Base-by-base conservation (phyloP, 2,888 invertebrate species). In the Ennomos quercinarius region DNA sequence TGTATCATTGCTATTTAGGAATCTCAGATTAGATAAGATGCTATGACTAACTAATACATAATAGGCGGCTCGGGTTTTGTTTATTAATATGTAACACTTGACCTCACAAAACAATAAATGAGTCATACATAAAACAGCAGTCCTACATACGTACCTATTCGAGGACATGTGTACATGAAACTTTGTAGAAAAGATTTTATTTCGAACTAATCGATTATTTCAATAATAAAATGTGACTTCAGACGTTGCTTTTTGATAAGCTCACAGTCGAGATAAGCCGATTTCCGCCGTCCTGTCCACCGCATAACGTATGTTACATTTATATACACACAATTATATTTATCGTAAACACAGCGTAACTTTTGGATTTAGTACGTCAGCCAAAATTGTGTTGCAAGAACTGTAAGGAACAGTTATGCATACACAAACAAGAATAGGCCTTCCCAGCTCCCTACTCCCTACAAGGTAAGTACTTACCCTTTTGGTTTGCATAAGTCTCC, bases 401-500 rank as follows among this genome's bases (percentile, higher is more conserved):
- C 78, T 77, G 72, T 76, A 80, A 77, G 75, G 75, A 87, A 91
- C 89, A 89, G 89, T 90, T 90, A 90, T 77, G 81, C 86, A 85
- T 87, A 85, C 83, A 87, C 86, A 89, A 91, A 91, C 89, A 90
- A 84, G 80, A 82, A 69, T 68, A 74, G 63, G 72, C 74, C 72
- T 76, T 73, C 71, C 68, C 60, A 56, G 71, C 67, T 66, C 27
- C 27, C 63, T 70, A 75, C 17, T 17, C 17, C 17, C 17, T 17
- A 17, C 17, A 17, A 17, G 17, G 17, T 64, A 3, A n/a, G 72
- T 79, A 85, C 91, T 89, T 73, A 91, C 92, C 90, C 81, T 86
- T 90, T 76, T 84, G 87, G 84, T 86, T 91, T 79, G 83, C 80
- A 84, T 87, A 89, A 75, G 88, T 83, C 85, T 90, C 90, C 91